These are phyloP conservation scores for Alentia gelatinosa DNA, from an alignment of 2,888 invertebrate genomes.

Conservation along the genomic window DNA sequence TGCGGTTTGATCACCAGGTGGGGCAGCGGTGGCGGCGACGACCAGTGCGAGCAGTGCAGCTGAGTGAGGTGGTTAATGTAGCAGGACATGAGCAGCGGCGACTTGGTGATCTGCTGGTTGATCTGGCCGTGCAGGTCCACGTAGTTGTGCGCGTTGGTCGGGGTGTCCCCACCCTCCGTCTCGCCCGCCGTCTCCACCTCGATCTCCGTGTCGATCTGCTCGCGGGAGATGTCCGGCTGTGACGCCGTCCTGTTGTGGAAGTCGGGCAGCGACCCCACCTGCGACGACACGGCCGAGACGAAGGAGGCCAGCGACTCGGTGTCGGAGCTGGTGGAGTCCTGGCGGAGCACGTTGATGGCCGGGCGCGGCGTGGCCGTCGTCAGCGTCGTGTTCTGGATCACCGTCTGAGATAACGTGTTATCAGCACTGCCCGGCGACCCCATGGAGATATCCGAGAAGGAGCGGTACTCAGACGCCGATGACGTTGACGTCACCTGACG, in stretches of 20 bases:
- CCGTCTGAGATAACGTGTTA: not conserved
- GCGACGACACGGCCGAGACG: conserved; percentile 93
- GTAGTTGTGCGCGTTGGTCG: conserved; percentile 50
- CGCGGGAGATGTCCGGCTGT: conserved; percentile 42
- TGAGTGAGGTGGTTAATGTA: conserved; percentile 95
- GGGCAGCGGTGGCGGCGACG: conserved; percentile 73
- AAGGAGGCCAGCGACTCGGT: conserved; percentile 77
- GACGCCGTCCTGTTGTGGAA: not conserved
- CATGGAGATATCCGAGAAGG: conserved; percentile 27
- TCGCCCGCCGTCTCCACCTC: conserved; percentile 46
- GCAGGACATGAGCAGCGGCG: conserved; percentile 95
- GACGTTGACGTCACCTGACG: not conserved
- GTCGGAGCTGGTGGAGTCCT: conserved; percentile 60
- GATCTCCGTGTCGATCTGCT: conserved; percentile 44
- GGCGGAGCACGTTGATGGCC: not conserved
- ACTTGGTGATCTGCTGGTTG: conserved; percentile 94
- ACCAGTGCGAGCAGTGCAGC: conserved; percentile 81
- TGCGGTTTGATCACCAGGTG: conserved; percentile 20
- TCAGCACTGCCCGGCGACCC: not conserved
- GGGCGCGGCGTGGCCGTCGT: not conserved
- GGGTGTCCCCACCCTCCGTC: conserved; percentile 28
- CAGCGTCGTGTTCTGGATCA: not conserved
- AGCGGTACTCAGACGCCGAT: conserved; percentile 1
- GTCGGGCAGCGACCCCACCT: conserved; percentile 27
- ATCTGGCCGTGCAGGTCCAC: conserved; percentile 97